Percentiles rank a stretch among this genome's conserved stretches.
These are phyloP conservation scores for Hedya salicella DNA, from an alignment of 2,888 invertebrate genomes.

Conservation along the genomic window DNA sequence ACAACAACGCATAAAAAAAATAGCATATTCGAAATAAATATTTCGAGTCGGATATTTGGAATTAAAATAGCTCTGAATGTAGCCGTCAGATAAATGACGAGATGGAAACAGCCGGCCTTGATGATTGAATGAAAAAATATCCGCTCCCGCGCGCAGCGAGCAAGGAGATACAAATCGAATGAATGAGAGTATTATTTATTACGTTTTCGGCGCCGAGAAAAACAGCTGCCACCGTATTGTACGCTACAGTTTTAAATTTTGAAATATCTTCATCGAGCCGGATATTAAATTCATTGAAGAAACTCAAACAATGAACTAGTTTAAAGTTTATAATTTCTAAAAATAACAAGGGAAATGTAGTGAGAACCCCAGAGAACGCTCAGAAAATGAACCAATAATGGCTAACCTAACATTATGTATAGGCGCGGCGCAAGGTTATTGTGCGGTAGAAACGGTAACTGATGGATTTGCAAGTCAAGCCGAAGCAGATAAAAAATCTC, in stretches of 20 bases:
- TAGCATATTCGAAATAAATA: background rate
- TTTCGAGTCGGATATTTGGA: background rate
- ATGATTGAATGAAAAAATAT: constrained; percentile 10
- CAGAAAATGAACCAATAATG: constrained; percentile 15
- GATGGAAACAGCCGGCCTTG: background rate
- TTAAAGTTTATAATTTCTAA: background rate
- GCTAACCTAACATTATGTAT: background rate
- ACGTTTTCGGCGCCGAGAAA: background rate
- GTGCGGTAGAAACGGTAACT: background rate
- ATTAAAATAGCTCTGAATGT: background rate
- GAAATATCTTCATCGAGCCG: background rate
- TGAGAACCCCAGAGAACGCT: background rate
- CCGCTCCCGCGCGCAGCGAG: background rate
- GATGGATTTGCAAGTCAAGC: constrained; percentile 26
- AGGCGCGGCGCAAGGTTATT: background rate
- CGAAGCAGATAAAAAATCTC: constrained; percentile 30
- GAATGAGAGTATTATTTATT: background rate
- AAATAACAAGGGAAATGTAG: constrained; percentile 9
- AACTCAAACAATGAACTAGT: background rate
- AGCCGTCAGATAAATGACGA: background rate
- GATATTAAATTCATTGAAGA: background rate
- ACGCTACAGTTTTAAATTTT: background rate
- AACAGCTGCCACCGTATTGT: background rate
- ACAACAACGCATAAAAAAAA: too few species aligned
- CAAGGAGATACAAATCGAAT: constrained; percentile 2